phyloP scores from a whole-genome alignment of 2,113 vertebrate genomes.

The Lasiurus borealis region DNA sequence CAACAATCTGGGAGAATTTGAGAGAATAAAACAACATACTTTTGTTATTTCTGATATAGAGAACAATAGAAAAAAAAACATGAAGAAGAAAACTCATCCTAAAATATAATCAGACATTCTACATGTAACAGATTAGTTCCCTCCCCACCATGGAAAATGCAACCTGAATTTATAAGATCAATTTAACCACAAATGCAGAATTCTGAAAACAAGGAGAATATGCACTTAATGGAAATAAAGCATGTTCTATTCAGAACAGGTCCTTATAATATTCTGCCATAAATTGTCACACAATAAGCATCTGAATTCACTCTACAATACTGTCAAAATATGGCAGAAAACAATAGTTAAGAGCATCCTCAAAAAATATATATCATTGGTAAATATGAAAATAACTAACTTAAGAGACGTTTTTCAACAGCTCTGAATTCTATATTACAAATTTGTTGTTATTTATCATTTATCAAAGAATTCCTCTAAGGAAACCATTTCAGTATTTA shows the following conservation, averaged over 20 bases:
- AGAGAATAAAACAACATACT: constrained; percentile 16
- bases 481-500: constrained; percentile 7
- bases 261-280: neutral
- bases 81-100: constrained; percentile 27
- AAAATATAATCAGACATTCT: constrained; percentile 11
- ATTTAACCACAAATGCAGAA: constrained; percentile 36
- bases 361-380: neutral
- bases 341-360: neutral
- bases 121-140: neutral
- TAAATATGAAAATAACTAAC: constrained; percentile 1
- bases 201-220: constrained; percentile 3
- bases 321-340: neutral
- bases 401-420: neutral
- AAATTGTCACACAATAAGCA: neutral
- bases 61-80: neutral
- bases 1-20: constrained; percentile 47
- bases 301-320: neutral
- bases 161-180: neutral
- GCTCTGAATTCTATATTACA: neutral
- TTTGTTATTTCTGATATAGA: constrained; percentile 52
- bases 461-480: constrained; percentile 42
- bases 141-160: constrained; percentile 21
- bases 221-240: constrained; percentile 9
- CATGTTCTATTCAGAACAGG: neutral
- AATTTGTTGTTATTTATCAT: neutral